Evolutionary conservation across 2,113 vertebrate genomes (phyloP), one percentile per base, ranked within the genome.

Genomic region (Calyptomena viridis): DNA sequence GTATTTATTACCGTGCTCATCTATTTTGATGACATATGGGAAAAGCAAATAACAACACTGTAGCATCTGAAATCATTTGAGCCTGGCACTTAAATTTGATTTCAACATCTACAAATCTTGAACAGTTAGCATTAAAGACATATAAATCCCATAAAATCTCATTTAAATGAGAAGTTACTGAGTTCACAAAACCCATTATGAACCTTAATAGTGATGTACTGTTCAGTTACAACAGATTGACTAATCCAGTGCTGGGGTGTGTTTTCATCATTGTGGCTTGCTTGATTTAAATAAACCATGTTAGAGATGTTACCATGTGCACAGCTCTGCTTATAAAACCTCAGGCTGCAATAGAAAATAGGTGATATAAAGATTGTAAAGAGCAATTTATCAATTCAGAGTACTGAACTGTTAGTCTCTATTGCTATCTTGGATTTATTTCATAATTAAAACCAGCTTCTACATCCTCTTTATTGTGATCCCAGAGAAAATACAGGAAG

Each of bases 101-200:
- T 97, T 96, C 68, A 90, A 66, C 76, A 76, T 96, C 94, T 94
- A 94, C 91, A 96, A 96, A 97, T 97, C 96, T 96, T 96, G 89
- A 97, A 96, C 82, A 91, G 95, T 97, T 97, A 95, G 67, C 84
- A 94, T 73, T 88, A 96, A 97, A 96, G 93, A 94, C 92, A 95
- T 35, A 94, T 82, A 97, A 98, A 97, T 93, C 73, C 94, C 94
- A 97, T 95, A 96, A 96, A 96, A 96, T 68, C 92, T 96, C 95
- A 97, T 97, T 91, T 97, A 90, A 78, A 95, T 81, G 87, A 95
- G 89, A 89, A 97, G 95, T 80, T 97, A 95, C 94, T 94, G 96
- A 96, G 89, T 96, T 98, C 96, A 94, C 84, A 92, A 93, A 97
- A 94, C 50, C 64, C 97, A 98, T 97, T 97, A 97, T 91, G 93